Percentiles rank a stretch among this genome's conserved stretches.
Conservation (phyloP, 2,797 vertebrate genomes). For the Allobates femoralis region DNA sequence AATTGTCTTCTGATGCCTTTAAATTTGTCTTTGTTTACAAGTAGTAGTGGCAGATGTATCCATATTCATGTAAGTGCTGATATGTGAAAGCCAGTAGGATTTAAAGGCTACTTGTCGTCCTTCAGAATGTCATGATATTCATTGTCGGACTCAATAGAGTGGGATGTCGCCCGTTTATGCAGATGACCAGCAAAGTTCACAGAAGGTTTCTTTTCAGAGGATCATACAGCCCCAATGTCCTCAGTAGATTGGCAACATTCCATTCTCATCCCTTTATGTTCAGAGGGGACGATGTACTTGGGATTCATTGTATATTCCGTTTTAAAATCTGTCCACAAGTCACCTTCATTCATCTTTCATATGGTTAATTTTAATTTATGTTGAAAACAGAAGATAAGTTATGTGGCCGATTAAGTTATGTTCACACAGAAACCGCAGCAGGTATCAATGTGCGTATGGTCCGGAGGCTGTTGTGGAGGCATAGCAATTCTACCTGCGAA, state of each 20-base stretch:
- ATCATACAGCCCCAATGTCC: background rate
- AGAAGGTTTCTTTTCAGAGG: background rate
- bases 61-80: background rate
- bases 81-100: background rate
- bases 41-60: background rate
- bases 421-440: too few species aligned
- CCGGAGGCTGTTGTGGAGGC: too few species aligned
- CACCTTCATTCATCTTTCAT: too few species aligned
- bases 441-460: too few species aligned
- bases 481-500: too few species aligned
- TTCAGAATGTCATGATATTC: background rate
- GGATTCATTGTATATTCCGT: too few species aligned
- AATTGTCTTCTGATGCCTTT: background rate
- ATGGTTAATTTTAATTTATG: too few species aligned
- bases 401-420: too few species aligned
- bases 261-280: too few species aligned
- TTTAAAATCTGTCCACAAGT: too few species aligned
- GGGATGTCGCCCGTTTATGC: background rate
- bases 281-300: too few species aligned
- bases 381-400: too few species aligned
- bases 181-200: background rate
- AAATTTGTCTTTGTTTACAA: background rate
- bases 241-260: background rate
- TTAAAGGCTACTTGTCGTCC: background rate
- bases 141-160: background rate